Percentiles rank a stretch among this genome's conserved stretches.
Evolutionary conservation across 2,113 vertebrate species (phyloP).

Genomic region (Hystrix brachyura): DNA sequence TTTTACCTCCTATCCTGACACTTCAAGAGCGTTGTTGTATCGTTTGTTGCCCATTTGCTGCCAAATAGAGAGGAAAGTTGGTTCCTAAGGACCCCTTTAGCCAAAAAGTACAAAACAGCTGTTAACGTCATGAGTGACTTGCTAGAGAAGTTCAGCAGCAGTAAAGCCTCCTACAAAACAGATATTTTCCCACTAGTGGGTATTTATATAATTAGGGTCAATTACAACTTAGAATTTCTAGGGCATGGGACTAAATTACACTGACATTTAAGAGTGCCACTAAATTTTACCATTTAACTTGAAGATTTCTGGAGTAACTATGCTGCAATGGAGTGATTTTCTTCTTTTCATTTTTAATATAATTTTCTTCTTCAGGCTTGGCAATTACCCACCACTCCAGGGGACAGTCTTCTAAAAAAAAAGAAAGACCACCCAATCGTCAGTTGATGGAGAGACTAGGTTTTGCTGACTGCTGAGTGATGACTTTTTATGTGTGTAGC

Average conservation of each 20-base stretch:
- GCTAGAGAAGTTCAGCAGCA: constrained; percentile 49
- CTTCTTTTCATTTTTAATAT: constrained; percentile 77
- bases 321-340: not conserved
- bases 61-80: constrained; percentile 68
- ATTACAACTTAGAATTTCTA: constrained; percentile 72
- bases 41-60: constrained; percentile 77
- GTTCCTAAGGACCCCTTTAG: constrained; percentile 32
- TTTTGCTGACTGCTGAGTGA: constrained; percentile 65
- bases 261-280: constrained; percentile 72
- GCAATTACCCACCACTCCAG: not conserved
- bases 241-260: constrained; percentile 51
- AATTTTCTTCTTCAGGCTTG: constrained; percentile 63
- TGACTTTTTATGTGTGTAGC: constrained; percentile 64
- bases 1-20: constrained; percentile 15
- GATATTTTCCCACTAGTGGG: constrained; percentile 37
- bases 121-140: constrained; percentile 60
- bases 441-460: not conserved
- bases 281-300: constrained; percentile 62
- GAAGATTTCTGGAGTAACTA: constrained; percentile 67
- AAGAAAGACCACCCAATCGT: constrained; percentile 28
- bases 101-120: constrained; percentile 67
- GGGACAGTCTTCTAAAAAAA: constrained; percentile 53
- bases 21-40: constrained; percentile 51
- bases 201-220: constrained; percentile 69
- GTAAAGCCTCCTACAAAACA: not conserved